Evolutionary conservation across 2,113 vertebrate genomes (phyloP), one percentile per base, ranked within the genome.

Genomic region (Choloepus hoffmanni): DNA sequence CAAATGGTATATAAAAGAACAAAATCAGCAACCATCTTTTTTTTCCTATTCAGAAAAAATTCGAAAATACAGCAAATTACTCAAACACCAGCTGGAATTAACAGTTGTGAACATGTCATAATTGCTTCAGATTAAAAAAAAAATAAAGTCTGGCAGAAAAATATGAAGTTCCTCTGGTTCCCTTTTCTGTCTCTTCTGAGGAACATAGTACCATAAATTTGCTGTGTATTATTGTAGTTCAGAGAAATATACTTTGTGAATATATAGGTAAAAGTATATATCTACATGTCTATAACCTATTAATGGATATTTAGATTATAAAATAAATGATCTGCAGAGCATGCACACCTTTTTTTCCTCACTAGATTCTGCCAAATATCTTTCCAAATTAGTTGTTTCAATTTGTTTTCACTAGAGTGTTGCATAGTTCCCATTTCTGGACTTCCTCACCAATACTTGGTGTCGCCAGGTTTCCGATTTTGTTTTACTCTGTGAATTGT

Each of bases 381-480:
- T 97, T 95, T 96, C 43, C 67, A 94, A 88, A 82, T 85, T 72
- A 45, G 30, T 90, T 85, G 36, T 89, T 45, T 88, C 43, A 53
- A 55, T 82, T 95, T 90, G 43, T 78, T 95, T 63, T 96, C 43
- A 91, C 48, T 65, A 21, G 60, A 81, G 81, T 60, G 33, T 95
- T 92, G 86, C 62, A 13, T 72, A 73, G 76, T 88, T 88, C 24
- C 45, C 73, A 53, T 87, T 43, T 94, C 89, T 94, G 78, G 73
- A 86, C 9, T n/a, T 82, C 30, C 36, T 96, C 55, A 92, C 36
- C 74, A 92, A 3, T 90, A 36, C 48, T 94, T 89, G 88, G 18
- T 83, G 79, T 74, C 36, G 5, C 77, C 50, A 84, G 28, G 33
- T 36, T 96, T 98, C n/a, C 78, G 8, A 72, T 62, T 90, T 70